phyloP scores from a whole-genome alignment of 2,113 vertebrate genomes.

The human (Homo sapiens) region GRCh38 chr20:10530501-10531000 shows the following conservation, averaged over 20 bases:
- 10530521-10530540: conserved; percentile 18
- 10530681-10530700: neutral
- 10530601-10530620: conserved; percentile 62
- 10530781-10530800: neutral
- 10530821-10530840: neutral
- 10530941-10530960: neutral
- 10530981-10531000: neutral
- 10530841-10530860: neutral
- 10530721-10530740: conserved; percentile 57
- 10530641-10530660: conserved; percentile 20
- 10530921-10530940: neutral
- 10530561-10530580: conserved; percentile 67
- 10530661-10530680: conserved; percentile 38
- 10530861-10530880: neutral
- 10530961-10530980: neutral
- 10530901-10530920: neutral
- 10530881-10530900: neutral
- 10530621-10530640: conserved; percentile 48
- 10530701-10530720: conserved; percentile 60
- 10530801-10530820: neutral
- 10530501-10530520: conserved; percentile 43
- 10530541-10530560: neutral
- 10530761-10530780: conserved; percentile 32
- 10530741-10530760: conserved; percentile 53
- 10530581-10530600: conserved; percentile 61